Base-by-base conservation (phyloP, 2,888 invertebrate species). In the Eupithecia centaureata region DNA sequence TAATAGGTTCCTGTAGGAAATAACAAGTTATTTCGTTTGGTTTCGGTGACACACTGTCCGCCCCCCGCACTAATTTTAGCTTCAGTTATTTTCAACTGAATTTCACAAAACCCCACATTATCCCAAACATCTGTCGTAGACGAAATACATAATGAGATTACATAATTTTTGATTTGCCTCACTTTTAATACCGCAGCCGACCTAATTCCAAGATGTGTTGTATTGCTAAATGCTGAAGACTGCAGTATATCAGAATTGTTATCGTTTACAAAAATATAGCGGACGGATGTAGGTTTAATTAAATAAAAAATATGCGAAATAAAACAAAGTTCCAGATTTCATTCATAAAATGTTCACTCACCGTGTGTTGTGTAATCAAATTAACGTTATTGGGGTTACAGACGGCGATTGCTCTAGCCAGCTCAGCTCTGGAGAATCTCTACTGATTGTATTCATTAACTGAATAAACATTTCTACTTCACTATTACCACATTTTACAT, bases 271-370 rank as follows among this genome's bases (percentile, higher is more conserved):
- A 82, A 83, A 81, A 83, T 83, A 84, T 81, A 79, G 76, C 75
- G 56, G 77, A 78, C 82, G 81, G 84, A 88, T 87, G 83, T 86
- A 83, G 86, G 85, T 84, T 80, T 83, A 81, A 83, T 84, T 83
- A 86, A 84, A 86, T 84, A 79, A 83, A 81, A 79, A 81, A 82
- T 80, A 75, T 80, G 79, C 68, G 54, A 74, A 82, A 83, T 78
- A 87, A 84, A 83, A 85, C 83, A 83, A 85, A 84, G 81, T 79
- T 77, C 69, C 80, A 81, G 82, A 82, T 82, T 84, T 79, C 88
- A 89, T 88, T 89, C 86, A 88, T 85, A 87, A 88, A 87, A 86
- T 81, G 72, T 83, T 84, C 83, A 79, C 79, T 79, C 80, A 73
- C 76, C 76, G 75, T 71, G 71, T 75, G 80, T 88, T 86, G 82